A percentile compares a stretch with the other conserved stretches of the same genome.
These are phyloP conservation scores for Etheostoma cragini DNA, from an alignment of 2,113 vertebrate genomes.

Conservation along the genomic window DNA sequence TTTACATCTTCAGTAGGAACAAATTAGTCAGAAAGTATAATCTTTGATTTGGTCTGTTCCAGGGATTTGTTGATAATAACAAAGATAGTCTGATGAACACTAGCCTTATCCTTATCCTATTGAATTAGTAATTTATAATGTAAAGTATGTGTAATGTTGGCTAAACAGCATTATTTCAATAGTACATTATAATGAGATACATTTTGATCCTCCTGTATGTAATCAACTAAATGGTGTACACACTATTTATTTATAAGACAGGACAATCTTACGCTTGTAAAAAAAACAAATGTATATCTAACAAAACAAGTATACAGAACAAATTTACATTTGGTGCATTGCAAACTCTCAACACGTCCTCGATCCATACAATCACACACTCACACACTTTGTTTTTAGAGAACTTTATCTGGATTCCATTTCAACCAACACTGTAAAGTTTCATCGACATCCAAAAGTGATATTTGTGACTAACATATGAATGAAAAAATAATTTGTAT, in stretches of 20 bases:
- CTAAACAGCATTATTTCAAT: neutral
- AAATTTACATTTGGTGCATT: conserved; percentile 80
- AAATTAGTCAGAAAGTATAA: neutral
- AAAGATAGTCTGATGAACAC: neutral
- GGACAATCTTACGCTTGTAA: conserved; percentile 71
- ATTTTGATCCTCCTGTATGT: conserved; percentile 7
- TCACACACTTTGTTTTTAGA: conserved; percentile 42
- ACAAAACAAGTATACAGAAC: conserved; percentile 72
- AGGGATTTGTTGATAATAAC: neutral
- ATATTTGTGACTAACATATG: conserved; percentile 35
- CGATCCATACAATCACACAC: conserved; percentile 52
- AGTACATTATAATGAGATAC: conserved; percentile 1
- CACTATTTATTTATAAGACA: conserved; percentile 80
- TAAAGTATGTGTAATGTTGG: neutral
- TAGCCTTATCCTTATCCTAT: neutral
- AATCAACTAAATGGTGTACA: conserved; percentile 62
- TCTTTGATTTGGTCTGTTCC: neutral
- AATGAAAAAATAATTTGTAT: conserved; percentile 36
- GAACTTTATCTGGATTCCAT: conserved; percentile 49
- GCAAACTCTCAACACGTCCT: conserved; percentile 58
- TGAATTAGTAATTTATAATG: neutral
- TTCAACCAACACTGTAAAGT: conserved; percentile 33
- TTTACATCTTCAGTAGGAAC: neutral
- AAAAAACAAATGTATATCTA: conserved; percentile 76
- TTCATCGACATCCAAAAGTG: conserved; percentile 36